phyloP scores from a whole-genome alignment of 2,113 vertebrate species.

The Scatophagus argus region DNA sequence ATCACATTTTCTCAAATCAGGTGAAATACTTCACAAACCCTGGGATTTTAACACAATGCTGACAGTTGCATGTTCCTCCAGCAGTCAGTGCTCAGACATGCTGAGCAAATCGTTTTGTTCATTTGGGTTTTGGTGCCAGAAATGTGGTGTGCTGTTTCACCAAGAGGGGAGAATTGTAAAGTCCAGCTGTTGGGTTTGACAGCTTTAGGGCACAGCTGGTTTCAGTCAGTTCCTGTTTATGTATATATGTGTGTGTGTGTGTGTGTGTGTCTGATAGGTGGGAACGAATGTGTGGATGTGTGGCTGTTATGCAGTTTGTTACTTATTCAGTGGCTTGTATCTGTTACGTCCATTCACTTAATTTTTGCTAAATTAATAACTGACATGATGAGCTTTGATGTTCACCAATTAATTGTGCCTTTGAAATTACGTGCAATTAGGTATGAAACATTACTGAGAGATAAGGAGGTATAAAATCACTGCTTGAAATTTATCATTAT shows the following conservation, averaged over 20 bases:
- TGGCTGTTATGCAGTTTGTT: not conserved
- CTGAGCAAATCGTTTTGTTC: constrained; percentile 83
- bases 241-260: constrained; percentile 1
- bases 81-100: constrained; percentile 70
- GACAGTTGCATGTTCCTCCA: constrained; percentile 55
- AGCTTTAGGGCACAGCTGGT: constrained; percentile 74
- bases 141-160: constrained; percentile 85
- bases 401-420: constrained; percentile 24
- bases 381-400: constrained; percentile 4
- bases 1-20: not conserved
- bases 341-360: constrained; percentile 1
- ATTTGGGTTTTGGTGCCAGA: constrained; percentile 77
- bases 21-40: constrained; percentile 45
- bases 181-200: constrained; percentile 83
- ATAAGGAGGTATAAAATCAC: constrained; percentile 15
- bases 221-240: constrained; percentile 14
- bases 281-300: not conserved
- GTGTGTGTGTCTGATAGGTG: constrained; percentile 1
- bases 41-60: constrained; percentile 60
- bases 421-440: constrained; percentile 14
- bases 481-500: constrained; percentile 1
- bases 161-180: constrained; percentile 77
- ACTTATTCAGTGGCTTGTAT: constrained; percentile 17
- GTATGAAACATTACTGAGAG: constrained; percentile 26
- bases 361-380: constrained; percentile 11